phyloP scores from a whole-genome alignment of 2,888 invertebrate genomes.

The Aspidiotus destructor region DNA sequence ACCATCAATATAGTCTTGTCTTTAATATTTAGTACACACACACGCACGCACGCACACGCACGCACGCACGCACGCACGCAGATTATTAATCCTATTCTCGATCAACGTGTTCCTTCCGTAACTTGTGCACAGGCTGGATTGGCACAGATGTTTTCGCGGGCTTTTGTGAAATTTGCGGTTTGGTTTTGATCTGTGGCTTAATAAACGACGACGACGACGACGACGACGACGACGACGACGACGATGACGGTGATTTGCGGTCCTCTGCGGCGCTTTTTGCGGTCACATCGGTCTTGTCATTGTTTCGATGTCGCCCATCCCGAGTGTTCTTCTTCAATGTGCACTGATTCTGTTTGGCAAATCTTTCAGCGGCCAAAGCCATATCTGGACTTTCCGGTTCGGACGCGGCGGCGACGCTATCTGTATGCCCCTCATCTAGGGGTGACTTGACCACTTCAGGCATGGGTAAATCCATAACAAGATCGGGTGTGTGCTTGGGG shows the following conservation, averaged over 20 bases:
- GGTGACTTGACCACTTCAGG: conserved; percentile 35
- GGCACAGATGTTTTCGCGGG: conserved; percentile 46
- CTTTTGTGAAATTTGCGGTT: conserved; percentile 69
- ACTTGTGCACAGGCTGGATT: conserved; percentile 11
- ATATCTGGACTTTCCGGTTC: conserved; percentile 53
- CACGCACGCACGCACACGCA: too few species aligned
- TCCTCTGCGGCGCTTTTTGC: conserved; percentile 18
- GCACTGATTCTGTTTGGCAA: conserved; percentile 68
- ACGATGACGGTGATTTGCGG: background rate
- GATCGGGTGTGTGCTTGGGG: conserved; percentile 54
- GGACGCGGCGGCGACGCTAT: background rate
- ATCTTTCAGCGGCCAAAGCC: conserved; percentile 65
- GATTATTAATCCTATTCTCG: background rate
- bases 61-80: too few species aligned
- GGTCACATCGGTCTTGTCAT: conserved; percentile 21
- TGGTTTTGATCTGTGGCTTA: conserved; percentile 67
- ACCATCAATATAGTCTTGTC: too few species aligned
- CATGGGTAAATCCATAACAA: conserved; percentile 73
- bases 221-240: conserved; percentile 37
- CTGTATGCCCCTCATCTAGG: conserved; percentile 16
- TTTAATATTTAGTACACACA: too few species aligned
- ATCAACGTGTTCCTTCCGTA: conserved; percentile 18
- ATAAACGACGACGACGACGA: conserved; percentile 45
- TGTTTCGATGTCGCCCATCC: conserved; percentile 26
- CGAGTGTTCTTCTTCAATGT: conserved; percentile 63